Evolutionary conservation across 2,797 vertebrate species (phyloP).

Genomic region (Anomalospiza imberbis): DNA sequence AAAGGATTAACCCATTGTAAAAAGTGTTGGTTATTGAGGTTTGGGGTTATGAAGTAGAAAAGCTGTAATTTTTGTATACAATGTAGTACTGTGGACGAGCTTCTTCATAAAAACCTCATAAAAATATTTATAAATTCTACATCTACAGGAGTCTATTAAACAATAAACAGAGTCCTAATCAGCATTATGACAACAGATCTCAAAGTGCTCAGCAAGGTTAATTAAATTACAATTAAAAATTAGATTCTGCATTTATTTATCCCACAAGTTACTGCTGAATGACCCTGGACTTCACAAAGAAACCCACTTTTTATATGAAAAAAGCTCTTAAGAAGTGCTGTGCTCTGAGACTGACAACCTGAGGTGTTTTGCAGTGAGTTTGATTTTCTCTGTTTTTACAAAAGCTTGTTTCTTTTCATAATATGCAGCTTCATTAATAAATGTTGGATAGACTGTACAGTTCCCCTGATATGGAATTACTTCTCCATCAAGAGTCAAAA

Average conservation of each 20-base stretch:
- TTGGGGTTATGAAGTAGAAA: neutral
- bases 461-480: constrained; percentile 84
- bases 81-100: neutral
- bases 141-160: neutral
- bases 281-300: neutral
- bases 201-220: constrained; percentile 28
- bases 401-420: constrained; percentile 97
- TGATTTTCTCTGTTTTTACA: constrained; percentile 84
- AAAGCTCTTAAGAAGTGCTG: neutral
- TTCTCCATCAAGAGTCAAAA: constrained; percentile 89
- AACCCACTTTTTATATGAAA: neutral
- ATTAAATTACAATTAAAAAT: constrained; percentile 1
- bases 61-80: neutral
- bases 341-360: constrained; percentile 30
- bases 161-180: neutral
- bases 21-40: neutral
- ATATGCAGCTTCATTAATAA: constrained; percentile 97
- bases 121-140: neutral
- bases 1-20: neutral
- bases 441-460: constrained; percentile 86
- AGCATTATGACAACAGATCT: neutral
- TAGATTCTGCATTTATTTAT: neutral
- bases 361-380: constrained; percentile 78
- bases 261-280: neutral
- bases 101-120: neutral